These are phyloP conservation scores for Paratrypauchen microcephalus DNA, from an alignment of 2,797 vertebrate genomes.

Conservation along the genomic window DNA sequence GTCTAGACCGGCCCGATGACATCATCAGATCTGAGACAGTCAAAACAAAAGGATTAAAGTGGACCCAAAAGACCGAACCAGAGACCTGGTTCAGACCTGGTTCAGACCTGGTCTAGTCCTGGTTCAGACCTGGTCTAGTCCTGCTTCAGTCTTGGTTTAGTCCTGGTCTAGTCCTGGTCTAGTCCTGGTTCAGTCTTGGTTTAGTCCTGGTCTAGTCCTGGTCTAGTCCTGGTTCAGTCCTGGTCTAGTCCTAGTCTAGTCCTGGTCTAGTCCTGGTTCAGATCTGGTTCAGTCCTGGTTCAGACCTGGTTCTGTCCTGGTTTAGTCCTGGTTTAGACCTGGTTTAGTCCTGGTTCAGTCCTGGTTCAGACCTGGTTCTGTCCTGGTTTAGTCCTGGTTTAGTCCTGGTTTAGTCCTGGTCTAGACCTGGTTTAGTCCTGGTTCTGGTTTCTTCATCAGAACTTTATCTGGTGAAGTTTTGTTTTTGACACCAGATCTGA, in stretches of 20 bases:
- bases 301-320: not conserved
- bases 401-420: too few species aligned
- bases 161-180: not conserved
- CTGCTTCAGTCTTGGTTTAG: not conserved
- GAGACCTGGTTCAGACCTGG: too few species aligned
- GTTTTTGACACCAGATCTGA: constrained; percentile 1
- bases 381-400: too few species aligned
- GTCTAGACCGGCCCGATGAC: not conserved
- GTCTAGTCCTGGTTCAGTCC: not conserved
- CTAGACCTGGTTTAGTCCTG: not conserved
- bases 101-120: too few species aligned
- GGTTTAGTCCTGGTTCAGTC: not conserved
- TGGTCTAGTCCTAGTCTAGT: not conserved
- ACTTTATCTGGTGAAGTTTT: not conserved
- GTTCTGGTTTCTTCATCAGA: not conserved
- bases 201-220: not conserved
- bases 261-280: not conserved
- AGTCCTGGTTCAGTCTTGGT: not conserved
- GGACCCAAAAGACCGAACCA: too few species aligned
- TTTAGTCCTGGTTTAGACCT: not conserved
- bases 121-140: too few species aligned
- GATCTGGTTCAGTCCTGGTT: not conserved
- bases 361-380: too few species aligned
- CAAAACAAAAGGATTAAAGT: not conserved
- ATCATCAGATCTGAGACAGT: not conserved